Evolutionary conservation across 2,797 vertebrate species (phyloP).

Genomic region (Triplophysa bombifrons): DNA sequence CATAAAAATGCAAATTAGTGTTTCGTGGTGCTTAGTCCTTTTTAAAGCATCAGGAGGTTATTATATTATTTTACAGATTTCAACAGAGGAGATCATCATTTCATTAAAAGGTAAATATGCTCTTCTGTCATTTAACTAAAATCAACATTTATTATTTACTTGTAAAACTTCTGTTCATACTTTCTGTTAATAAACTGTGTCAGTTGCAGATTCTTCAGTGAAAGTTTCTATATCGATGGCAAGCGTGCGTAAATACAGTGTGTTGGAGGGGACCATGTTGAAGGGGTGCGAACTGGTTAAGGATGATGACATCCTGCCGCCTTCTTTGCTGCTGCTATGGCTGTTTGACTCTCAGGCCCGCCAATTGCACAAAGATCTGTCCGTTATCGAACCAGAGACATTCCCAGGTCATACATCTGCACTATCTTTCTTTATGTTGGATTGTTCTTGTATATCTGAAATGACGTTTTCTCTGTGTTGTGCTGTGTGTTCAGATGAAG

Average conservation of each 20-base stretch:
- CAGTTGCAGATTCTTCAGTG: conserved; percentile 72
- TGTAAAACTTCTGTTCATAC: not conserved
- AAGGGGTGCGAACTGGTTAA: conserved; percentile 58
- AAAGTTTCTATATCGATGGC: conserved; percentile 75
- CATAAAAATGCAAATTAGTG: not conserved
- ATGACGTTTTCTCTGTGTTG: not conserved
- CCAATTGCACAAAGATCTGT: conserved; percentile 69
- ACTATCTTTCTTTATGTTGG: not conserved
- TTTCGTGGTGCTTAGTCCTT: not conserved
- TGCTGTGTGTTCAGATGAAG: conserved; percentile 70
- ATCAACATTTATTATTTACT: not conserved
- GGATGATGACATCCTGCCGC: conserved; percentile 28
- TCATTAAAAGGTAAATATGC: conserved; percentile 71
- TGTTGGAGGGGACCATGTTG: conserved; percentile 78
- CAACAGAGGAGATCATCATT: conserved; percentile 65
- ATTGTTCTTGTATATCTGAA: not conserved
- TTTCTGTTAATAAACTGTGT: not conserved
- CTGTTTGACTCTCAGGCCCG: conserved; percentile 79
- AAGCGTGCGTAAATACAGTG: conserved; percentile 83
- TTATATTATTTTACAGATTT: conserved; percentile 63
- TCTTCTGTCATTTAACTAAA: not conserved
- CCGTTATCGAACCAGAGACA: conserved; percentile 28
- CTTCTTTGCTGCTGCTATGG: conserved; percentile 81
- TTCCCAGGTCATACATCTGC: conserved; percentile 66
- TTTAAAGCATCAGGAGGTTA: not conserved